A percentile compares a stretch with the other conserved stretches of the same genome.
Conservation (phyloP, 1,140 invertebrate genomes). For the Heliconius eleuchia region DNA sequence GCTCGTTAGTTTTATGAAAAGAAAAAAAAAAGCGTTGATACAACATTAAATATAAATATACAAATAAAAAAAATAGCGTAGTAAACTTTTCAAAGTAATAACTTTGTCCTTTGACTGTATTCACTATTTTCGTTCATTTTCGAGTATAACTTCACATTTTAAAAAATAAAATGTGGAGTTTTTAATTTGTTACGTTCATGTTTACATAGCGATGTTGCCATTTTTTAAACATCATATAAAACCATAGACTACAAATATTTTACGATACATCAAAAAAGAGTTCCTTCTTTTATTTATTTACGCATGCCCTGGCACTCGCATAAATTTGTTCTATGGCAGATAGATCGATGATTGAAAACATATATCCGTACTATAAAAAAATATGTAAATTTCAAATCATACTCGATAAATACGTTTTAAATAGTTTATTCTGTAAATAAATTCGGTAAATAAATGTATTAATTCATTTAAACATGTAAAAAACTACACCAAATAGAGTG, state of each 20-base stretch:
- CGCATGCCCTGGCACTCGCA: no score
- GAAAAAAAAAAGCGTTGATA: not conserved
- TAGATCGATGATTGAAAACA: no score
- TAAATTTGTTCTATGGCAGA: no score
- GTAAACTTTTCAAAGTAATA: not conserved
- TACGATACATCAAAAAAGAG: no score
- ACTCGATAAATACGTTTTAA: no score
- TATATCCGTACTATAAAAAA: no score
- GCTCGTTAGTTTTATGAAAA: not conserved
- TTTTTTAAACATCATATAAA: no score
- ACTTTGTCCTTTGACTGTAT: not conserved
- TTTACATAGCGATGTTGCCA: not conserved
- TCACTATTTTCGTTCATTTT: not conserved
- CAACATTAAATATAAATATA: not conserved
- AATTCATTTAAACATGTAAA: not conserved
- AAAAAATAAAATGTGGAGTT: not conserved
- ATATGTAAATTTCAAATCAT: no score
- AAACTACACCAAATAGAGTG: not conserved
- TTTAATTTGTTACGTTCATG: not conserved
- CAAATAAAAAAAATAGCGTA: not conserved
- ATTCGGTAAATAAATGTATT: no score
- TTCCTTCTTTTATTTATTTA: no score
- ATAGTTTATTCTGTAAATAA: no score
- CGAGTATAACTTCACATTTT: not conserved
- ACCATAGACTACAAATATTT: no score